A percentile compares a stretch with the other conserved stretches of the same genome.
Conservation (phyloP, 2,113 vertebrate species). For the Petromus typicus region DNA sequence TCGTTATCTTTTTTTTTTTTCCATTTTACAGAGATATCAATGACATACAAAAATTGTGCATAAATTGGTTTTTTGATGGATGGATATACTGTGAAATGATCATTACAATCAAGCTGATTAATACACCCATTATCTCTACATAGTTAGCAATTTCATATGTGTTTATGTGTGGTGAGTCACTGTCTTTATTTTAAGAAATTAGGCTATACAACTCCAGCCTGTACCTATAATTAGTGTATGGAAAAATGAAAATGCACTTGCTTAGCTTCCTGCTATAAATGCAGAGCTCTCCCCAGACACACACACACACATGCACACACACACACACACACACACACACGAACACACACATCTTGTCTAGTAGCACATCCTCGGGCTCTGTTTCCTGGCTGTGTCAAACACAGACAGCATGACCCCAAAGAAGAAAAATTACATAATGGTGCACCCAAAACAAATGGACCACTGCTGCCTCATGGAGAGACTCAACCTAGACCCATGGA, state of each 20-base stretch:
- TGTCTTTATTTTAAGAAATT: not conserved
- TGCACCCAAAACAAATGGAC: not conserved
- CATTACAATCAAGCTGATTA: not conserved
- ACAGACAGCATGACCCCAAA: not conserved
- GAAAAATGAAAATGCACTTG: not conserved
- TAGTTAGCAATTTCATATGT: not conserved
- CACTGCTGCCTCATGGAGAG: not conserved
- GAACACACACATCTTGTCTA: not conserved
- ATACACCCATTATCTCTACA: not conserved
- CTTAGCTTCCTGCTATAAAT: not conserved
- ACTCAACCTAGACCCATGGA: rapidly evolving
- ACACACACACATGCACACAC: not conserved
- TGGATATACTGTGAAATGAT: not conserved
- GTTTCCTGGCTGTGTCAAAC: not conserved
- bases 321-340: not conserved
- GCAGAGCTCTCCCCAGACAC: not conserved
- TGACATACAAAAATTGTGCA: not conserved
- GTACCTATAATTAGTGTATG: not conserved
- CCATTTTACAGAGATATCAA: not conserved
- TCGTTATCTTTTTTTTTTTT: not conserved
- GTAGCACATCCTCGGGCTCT: not conserved
- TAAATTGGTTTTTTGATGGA: not conserved
- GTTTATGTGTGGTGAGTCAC: not conserved
- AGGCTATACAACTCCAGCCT: not conserved
- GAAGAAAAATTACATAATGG: not conserved